Base-by-base conservation (phyloP, 2,888 invertebrate species). In the Helicoverpa assulta region DNA sequence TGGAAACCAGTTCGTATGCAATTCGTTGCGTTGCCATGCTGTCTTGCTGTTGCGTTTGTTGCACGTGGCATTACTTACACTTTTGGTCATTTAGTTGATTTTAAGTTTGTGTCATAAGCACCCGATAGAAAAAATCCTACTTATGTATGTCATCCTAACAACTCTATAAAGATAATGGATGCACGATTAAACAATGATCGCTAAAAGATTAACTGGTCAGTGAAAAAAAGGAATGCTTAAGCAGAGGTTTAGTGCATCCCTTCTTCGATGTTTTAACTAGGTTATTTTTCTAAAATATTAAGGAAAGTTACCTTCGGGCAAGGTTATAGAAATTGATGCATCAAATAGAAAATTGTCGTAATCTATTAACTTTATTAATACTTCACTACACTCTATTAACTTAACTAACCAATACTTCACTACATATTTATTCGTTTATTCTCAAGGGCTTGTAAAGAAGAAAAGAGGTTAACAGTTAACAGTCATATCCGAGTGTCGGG, bases 21-120 rank as follows among this genome's bases (percentile, higher is more conserved):
- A 63, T 56, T 29, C 26, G 56, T 4, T 37, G 76, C 60, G 43
- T 62, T 62, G 62, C 43, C 62, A n/a, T 62, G 76, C 55, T 40
- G 29, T 14, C n/a, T 26, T 40, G 67, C 47, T 33, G 40, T 40
- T 40, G 40, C 40, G 14, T 4, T 4, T 4, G 12, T 14, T 40
- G 40, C 40, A 40, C 33, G 33, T 33, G 40, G 14, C 40, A n/a
- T n/a, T n/a, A n/a, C n/a, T n/a, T n/a, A n/a, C n/a, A n/a, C n/a
- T n/a, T n/a, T n/a, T n/a, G n/a, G n/a, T n/a, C n/a, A n/a, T n/a
- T n/a, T n/a, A n/a, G n/a, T n/a, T n/a, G n/a, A n/a, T n/a, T n/a
- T n/a, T n/a, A n/a, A n/a, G n/a, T n/a, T n/a, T n/a, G n/a, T n/a
- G n/a, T n/a, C n/a, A n/a, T n/a, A n/a, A 21, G 21, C 21, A 21